A percentile compares a stretch with the other conserved stretches of the same genome.
These are phyloP conservation scores for cat (Felis catus) DNA, from an alignment of 2,113 vertebrate species.

Conservation along the genomic window F.catus_Fca126_mat1.0 CM031411.1:92638001-92638500, in stretches of 20 bases:
- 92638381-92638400: neutral
- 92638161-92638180: neutral
- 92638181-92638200: neutral
- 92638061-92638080: neutral
- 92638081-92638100: neutral
- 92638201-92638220: neutral
- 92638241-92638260: neutral
- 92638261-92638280: conserved; percentile 26
- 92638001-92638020: neutral
- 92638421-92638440: neutral
- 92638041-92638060: neutral
- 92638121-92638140: neutral
- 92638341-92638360: conserved; percentile 44
- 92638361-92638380: conserved; percentile 18
- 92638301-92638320: conserved; percentile 44
- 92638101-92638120: neutral
- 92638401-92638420: neutral
- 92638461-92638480: neutral
- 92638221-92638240: neutral
- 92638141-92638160: neutral
- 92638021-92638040: neutral
- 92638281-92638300: conserved; percentile 53
- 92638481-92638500: neutral
- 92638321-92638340: conserved; percentile 45
- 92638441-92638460: neutral